Base-by-base conservation (phyloP, 2,113 vertebrate species). In the Catharus fuscescens region DNA sequence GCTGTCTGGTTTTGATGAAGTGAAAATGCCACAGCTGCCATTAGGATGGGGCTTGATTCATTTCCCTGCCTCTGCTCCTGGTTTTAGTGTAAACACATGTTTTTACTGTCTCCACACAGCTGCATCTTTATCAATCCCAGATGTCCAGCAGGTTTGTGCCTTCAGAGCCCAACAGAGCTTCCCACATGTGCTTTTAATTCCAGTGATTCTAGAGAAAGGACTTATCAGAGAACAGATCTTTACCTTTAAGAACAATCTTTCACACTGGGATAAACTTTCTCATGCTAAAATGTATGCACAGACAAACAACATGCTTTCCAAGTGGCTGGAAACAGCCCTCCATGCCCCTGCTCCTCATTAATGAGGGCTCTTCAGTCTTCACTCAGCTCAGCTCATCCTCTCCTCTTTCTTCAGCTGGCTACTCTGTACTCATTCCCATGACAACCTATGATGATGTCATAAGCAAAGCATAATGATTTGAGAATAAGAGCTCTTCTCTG, bases 111-210 rank as follows among this genome's bases (percentile, higher is more conserved):
- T 97, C 83, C 79, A 94, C 97, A 97, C 98, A 98, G 98, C 98
- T 99, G 98, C 95, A 94, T 93, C 94, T 97, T 98, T 98, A 99
- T 98, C 92, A 92, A 80, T 89, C 98, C 97, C 99, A 99, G 98
- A 99, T 99, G 98, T 97, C 95, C 83, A 92, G 89, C 95, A 97
- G 97, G 96, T 97, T 96, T 96, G 94, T 94, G 92, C 86, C 87
- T 95, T 94, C 18, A 7, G 91, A 95, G 70, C 93, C 65, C 91
- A 88, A 72, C 38, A 78, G 79, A 82, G 79, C 80, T 94, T 81
- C 74, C 81, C 93, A 93, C 97, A 97, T 98, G 95, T 97, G 97
- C 91, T 97, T 97, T 94, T 94, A 96, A 97, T 97, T 96, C 91
- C 66, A 62, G 59, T 67, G 60, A 94, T 96, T 85, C 92, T 66